Conservation (phyloP, 2,113 vertebrate genomes). For the Tupaia tana region DNA sequence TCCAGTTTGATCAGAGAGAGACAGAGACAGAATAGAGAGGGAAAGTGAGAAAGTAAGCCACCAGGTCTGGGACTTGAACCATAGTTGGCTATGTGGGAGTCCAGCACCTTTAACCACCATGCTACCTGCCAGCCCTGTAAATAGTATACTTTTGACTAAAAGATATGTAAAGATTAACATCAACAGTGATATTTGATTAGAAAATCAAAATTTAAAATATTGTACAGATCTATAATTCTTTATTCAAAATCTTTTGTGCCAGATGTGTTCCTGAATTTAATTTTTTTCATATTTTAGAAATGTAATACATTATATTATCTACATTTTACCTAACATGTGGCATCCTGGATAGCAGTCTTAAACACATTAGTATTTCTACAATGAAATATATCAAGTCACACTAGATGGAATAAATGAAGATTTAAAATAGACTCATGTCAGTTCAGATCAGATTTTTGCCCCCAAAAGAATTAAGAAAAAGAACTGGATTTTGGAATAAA, state of each 20-base stretch:
- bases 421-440: conserved; percentile 50
- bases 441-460: conserved; percentile 58
- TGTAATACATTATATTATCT: conserved; percentile 27
- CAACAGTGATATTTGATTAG: conserved; percentile 49
- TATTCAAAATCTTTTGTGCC: conserved; percentile 38
- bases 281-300: conserved; percentile 54
- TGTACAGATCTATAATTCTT: background rate
- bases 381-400: conserved; percentile 52
- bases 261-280: conserved; percentile 39
- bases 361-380: conserved; percentile 55
- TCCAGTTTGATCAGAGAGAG: too few relatives aligned
- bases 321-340: conserved; percentile 38
- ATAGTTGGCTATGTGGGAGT: too few relatives aligned
- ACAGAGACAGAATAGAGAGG: too few relatives aligned
- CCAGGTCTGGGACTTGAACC: too few relatives aligned
- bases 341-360: conserved; percentile 12
- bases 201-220: conserved; percentile 50
- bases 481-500: conserved; percentile 42
- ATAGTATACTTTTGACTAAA: conserved; percentile 27
- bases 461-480: conserved; percentile 49
- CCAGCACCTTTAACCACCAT: too few relatives aligned
- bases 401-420: conserved; percentile 59
- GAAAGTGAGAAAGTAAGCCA: too few relatives aligned
- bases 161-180: background rate
- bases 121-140: too few relatives aligned